These are phyloP conservation scores for Chromis chromis DNA, from an alignment of 2,797 vertebrate species.

Conservation along the genomic window DNA sequence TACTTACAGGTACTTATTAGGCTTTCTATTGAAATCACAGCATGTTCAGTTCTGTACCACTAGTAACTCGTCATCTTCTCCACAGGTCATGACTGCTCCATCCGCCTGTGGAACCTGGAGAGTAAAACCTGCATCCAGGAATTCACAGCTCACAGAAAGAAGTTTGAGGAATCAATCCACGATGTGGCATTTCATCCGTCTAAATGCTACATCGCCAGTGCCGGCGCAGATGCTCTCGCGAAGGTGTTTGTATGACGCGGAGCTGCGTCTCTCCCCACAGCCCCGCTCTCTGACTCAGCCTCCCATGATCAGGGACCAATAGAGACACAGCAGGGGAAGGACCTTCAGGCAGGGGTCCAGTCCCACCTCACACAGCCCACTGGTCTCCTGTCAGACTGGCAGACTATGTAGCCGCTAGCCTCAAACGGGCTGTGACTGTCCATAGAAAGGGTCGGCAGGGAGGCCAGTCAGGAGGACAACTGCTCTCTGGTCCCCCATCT, in stretches of 20 bases:
- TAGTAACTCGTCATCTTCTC: background rate
- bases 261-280: conserved; percentile 63
- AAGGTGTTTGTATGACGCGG: conserved; percentile 99
- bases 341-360: conserved; percentile 65
- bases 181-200: conserved; percentile 98
- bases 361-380: conserved; percentile 71
- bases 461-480: conserved; percentile 76
- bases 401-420: conserved; percentile 75
- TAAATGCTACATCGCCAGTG: conserved; percentile 98
- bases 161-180: conserved; percentile 97
- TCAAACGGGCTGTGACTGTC: conserved; percentile 62
- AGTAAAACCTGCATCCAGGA: conserved; percentile 99
- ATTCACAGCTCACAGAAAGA: conserved; percentile 98
- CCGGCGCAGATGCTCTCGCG: conserved; percentile 95
- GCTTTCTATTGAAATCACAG: background rate
- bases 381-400: conserved; percentile 72
- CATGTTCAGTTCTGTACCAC: background rate
- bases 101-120: conserved; percentile 98
- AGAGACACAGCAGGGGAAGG: conserved; percentile 74
- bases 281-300: conserved; percentile 71
- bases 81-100: conserved; percentile 96
- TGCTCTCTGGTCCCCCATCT: conserved; percentile 75
- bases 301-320: conserved; percentile 79
- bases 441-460: conserved; percentile 54
- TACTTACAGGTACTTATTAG: background rate